Evolutionary conservation across 2,888 invertebrate species (phyloP), one percentile per base, ranked within the genome.

Genomic region (Cosmia trapezina): DNA sequence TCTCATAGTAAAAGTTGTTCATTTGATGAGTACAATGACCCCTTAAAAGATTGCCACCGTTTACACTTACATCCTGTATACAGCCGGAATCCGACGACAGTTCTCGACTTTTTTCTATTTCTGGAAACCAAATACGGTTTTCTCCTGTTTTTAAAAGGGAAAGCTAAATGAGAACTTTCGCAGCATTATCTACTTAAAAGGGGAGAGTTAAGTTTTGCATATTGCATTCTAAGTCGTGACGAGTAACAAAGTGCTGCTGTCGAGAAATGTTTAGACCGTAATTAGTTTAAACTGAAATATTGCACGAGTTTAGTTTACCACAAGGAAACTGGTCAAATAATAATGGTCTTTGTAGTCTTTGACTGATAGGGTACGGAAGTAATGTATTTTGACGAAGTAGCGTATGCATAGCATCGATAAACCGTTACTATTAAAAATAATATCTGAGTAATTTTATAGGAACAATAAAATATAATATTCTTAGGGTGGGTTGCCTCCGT

Each of bases 221-320:
- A 70, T 62, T 76, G 78, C 62, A 76, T 76, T 70, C 62, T 51
- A 22, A 41, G 51, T 41, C 62, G 62, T 53, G 51, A 76, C 78
- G 17, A 33, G 64, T 11, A 41, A 76, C 79, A 61, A 76, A 79
- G 22, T 73, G 49, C 7, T 14, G 7, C 12, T 61, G 79, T 51
- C 73, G 61, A n/a, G 54, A 12, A 28, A 41, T 56, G 60, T 61
- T 64, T 72, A 54, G 63, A 22, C 33, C 33, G 28, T 65, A 79
- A 77, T 77, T 65, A 61, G 60, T 77, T 56, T 72, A 14, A 54
- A 73, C 54, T 73, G 54, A 78, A 65, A 79, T 65, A 73, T 73
- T 51, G 33, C 73, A n/a, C 0, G 0, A 11, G 37, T 59, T 47
- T n/a, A 53, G 57, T 71, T 78, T 8, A 70, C 45, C 45, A 63